Percentiles rank a stretch among this genome's conserved stretches.
These are phyloP conservation scores for Drosophila siamana DNA, from an alignment of 2,888 invertebrate species.

Conservation along the genomic window DNA sequence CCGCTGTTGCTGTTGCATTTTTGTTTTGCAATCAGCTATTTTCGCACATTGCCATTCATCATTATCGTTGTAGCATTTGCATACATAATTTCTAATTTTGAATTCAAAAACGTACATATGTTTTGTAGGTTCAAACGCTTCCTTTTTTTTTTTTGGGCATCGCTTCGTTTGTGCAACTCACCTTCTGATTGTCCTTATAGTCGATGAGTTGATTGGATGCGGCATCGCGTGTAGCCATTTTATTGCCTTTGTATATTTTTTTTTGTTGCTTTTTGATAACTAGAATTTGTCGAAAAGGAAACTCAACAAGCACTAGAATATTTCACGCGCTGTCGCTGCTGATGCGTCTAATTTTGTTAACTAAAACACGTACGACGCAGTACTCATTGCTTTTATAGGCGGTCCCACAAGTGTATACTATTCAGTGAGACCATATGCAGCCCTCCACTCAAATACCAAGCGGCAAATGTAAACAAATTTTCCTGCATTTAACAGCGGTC, in stretches of 20 bases:
- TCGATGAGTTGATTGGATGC: constrained; percentile 88
- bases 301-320: constrained; percentile 33
- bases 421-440: constrained; percentile 30
- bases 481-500: not conserved
- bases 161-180: constrained; percentile 82
- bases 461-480: not conserved
- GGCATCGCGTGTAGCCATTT: constrained; percentile 86
- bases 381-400: constrained; percentile 64
- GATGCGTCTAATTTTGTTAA: constrained; percentile 54
- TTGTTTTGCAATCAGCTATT: constrained; percentile 1
- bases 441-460: constrained; percentile 1
- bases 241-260: constrained; percentile 26
- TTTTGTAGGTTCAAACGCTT: constrained; percentile 5
- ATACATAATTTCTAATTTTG: constrained; percentile 16
- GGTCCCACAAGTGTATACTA: constrained; percentile 7
- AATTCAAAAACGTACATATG: not conserved
- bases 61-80: constrained; percentile 11
- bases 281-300: constrained; percentile 54
- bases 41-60: not conserved
- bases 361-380: constrained; percentile 54
- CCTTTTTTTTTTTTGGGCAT: not conserved
- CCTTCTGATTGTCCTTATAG: constrained; percentile 88
- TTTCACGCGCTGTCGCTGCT: constrained; percentile 21
- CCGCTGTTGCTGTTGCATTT: constrained; percentile 8
- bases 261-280: constrained; percentile 35